Evolutionary conservation across 1,140 invertebrate species (phyloP).

Genomic region (Pseudachorutes palmiensis): DNA sequence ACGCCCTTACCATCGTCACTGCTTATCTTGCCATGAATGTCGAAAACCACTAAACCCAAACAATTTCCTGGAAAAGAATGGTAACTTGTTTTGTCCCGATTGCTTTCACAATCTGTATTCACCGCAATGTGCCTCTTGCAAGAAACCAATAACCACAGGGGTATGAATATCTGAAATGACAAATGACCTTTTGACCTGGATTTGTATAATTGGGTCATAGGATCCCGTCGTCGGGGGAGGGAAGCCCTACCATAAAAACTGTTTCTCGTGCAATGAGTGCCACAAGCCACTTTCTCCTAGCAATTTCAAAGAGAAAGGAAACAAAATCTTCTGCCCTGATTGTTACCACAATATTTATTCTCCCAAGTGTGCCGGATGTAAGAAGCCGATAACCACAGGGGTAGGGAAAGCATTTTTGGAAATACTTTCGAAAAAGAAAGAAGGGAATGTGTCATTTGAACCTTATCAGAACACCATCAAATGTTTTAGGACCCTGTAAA

Average conservation of each 20-base stretch:
- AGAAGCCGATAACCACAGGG: conserved; percentile 47
- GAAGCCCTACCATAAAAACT: conserved; percentile 11
- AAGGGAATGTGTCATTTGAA: too few relatives aligned
- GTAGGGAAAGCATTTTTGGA: too few relatives aligned
- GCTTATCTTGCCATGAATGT: conserved; percentile 23
- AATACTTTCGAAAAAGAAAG: too few relatives aligned
- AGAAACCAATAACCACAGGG: conserved; percentile 45
- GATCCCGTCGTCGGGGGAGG: neutral
- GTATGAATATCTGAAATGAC: conserved; percentile 6
- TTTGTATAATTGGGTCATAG: conserved; percentile 14
- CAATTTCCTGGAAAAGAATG: conserved; percentile 25
- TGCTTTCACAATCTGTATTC: conserved; percentile 59
- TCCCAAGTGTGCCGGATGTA: conserved; percentile 57
- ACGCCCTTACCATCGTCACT: conserved; percentile 15
- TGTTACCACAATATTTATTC: conserved; percentile 58
- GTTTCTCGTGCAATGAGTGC: conserved; percentile 50
- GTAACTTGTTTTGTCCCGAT: conserved; percentile 13
- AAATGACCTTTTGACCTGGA: neutral
- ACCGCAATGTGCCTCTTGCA: conserved; percentile 59
- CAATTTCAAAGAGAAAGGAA: conserved; percentile 47
- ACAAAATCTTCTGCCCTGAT: conserved; percentile 34
- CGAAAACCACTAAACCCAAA: conserved; percentile 17
- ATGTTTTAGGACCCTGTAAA: neutral
- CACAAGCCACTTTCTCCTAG: conserved; percentile 51
- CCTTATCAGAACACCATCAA: neutral